Evolutionary conservation across 2,113 vertebrate genomes (phyloP), one percentile per base, ranked within the genome.

Genomic region (Ageneiosus marmoratus): DNA sequence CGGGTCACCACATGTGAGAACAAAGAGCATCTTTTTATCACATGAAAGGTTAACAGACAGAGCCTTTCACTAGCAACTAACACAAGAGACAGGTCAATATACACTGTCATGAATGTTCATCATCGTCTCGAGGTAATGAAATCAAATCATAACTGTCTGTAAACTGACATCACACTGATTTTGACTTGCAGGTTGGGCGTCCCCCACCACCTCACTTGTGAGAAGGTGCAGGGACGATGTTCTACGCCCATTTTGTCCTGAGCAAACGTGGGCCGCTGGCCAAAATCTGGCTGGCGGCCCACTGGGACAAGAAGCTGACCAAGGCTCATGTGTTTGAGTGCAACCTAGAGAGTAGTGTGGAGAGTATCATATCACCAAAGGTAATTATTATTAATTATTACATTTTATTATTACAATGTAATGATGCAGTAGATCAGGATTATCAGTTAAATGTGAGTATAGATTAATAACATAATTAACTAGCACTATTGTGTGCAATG

Each of bases 321-420:
- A 99, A 99, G 96, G 98, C 98, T 86, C 98, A 99, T 67, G 98
- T 99, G 15, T 99, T 99, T 84, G 98, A 99, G 91, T 99, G 98
- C 94, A 99, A 99, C 87, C 90, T 99, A 76, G 98, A 99, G 90
- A 99, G 98, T 94, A 99, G 98, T 0, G 98, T 99, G 91, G 98
- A 99, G 89, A 99, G 97, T 89, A 99, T 99, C 89, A 99, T 99
- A 87, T 99, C 96, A 41, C 98, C 98, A 29, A 99, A 99, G 98
- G 98, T 99, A 94, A 91, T 44, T 22, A 32, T 70, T 24, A 70
- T n/a, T n/a, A n/a, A 79, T 22, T 34, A 50, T 73, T 29, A 29
- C 41, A 67, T 1, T 27, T 22, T n/a, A n/a, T 20, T 53, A 53
- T 20, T 53, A 20, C 51, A 53, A 5, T 18, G 10, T 73, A 2